phyloP scores from a whole-genome alignment of 2,888 invertebrate species.

The Embidobia sp. region DNA sequence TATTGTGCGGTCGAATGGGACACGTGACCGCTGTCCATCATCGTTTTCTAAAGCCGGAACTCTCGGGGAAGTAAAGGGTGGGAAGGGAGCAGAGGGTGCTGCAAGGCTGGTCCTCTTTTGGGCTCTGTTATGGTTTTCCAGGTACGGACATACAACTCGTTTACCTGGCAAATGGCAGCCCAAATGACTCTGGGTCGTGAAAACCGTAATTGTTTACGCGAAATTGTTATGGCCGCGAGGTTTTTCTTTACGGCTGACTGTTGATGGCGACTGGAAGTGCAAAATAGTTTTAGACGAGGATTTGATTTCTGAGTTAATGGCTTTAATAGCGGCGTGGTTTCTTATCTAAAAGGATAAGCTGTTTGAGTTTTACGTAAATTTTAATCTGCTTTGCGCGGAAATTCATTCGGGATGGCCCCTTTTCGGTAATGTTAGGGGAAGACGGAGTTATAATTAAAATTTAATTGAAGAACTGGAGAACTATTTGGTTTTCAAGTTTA shows the following conservation, averaged over 20 bases:
- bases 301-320: slow-evolving; percentile 52
- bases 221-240: slow-evolving; percentile 45
- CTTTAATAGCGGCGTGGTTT: slow-evolving; percentile 27
- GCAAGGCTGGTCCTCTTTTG: slow-evolving; percentile 12
- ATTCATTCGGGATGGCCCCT: neutral
- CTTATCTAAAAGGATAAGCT: slow-evolving; percentile 45
- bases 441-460: slow-evolving; percentile 1
- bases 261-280: slow-evolving; percentile 38
- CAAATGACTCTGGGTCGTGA: slow-evolving; percentile 38
- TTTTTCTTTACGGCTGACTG: slow-evolving; percentile 51
- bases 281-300: slow-evolving; percentile 50
- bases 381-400: slow-evolving; percentile 22
- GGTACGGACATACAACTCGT: slow-evolving; percentile 15
- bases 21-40: slow-evolving; percentile 61
- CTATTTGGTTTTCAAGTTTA: no score
- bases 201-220: slow-evolving; percentile 46
- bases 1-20: slow-evolving; percentile 9
- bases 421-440: neutral
- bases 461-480: neutral
- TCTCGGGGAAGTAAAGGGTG: slow-evolving; percentile 18
- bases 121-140: slow-evolving; percentile 30
- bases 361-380: slow-evolving; percentile 40
- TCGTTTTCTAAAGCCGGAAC: slow-evolving; percentile 45
- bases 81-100: slow-evolving; percentile 14
- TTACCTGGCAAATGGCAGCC: slow-evolving; percentile 34